These are phyloP conservation scores for Doris montereyensis DNA, from an alignment of 2,888 invertebrate species.

Conservation along the genomic window DNA sequence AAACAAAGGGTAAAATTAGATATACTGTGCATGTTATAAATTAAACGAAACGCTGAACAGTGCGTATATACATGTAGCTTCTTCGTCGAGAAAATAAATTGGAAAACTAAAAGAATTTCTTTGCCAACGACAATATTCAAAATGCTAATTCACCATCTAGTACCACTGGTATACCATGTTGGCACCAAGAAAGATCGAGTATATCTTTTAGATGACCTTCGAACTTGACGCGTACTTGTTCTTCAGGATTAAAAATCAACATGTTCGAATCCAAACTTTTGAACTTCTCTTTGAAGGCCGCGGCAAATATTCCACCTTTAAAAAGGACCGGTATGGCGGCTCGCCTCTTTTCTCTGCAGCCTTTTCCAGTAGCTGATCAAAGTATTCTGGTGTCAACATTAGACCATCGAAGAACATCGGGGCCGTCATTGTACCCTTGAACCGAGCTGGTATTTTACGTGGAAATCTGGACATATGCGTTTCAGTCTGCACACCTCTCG, in stretches of 20 bases:
- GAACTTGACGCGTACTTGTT: slow-evolving; percentile 37
- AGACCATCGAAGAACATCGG: slow-evolving; percentile 39
- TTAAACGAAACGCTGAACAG: no score
- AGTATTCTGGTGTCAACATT: slow-evolving; percentile 31
- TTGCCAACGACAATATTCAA: no score
- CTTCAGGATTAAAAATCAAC: background rate
- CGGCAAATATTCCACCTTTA: slow-evolving; percentile 38
- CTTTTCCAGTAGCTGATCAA: slow-evolving; percentile 23
- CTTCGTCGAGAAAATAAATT: no score
- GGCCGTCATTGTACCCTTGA: slow-evolving; percentile 38
- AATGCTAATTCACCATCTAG: no score
- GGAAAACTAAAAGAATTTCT: no score
- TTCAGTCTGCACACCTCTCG: background rate
- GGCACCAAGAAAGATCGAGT: background rate
- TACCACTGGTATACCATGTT: slow-evolving; percentile 26
- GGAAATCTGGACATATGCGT: background rate
- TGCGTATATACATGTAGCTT: no score
- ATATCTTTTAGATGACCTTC: slow-evolving; percentile 30
- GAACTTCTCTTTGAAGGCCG: slow-evolving; percentile 40
- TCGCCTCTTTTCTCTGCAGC: slow-evolving; percentile 16
- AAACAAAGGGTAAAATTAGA: no score
- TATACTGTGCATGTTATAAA: no score
- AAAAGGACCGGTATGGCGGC: slow-evolving; percentile 27
- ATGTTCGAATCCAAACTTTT: no score
- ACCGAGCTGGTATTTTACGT: slow-evolving; percentile 28